Base-by-base conservation (phyloP, 2,797 vertebrate genomes). In the Sebastiscus tertius region DNA sequence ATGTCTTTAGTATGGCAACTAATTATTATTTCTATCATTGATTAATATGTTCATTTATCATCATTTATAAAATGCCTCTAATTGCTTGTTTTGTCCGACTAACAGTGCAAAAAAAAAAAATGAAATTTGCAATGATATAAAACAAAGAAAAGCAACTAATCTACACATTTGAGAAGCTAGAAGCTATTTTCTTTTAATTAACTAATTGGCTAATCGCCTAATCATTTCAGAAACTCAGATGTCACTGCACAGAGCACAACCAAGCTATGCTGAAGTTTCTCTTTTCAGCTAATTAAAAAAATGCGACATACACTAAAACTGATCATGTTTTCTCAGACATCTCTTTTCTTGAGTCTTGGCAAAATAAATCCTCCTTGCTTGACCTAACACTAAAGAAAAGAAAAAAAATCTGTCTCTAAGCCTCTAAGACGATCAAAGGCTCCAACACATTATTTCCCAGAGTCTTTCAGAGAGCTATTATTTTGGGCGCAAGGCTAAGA, bases 401-500 rank as follows among this genome's bases (percentile, higher is more conserved):
- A 67, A 22, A 59, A 39, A 20, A 22, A 67, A 22, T 36, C 1
- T 12, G 13, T 59, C 24, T 70, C 16, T 52, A 52, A 13, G 22
- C 61, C 34, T 66, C 22, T 58, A 2, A 66, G 36, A 68, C 0
- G 24, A 80, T 87, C 33, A 70, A 77, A 81, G 75, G 22, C 22
- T 78, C 9, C 4, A 22, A 31, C 55, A 64, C 33, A 39, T 49
- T 1, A 56, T 75, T 75, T 56, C 18, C 24, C 16, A 52, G 20
- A 65, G 36, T 63, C 58, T 64, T 68, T 65, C 2, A 0, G 22
- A 52, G 34, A 72, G 31, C 31, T 56, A 52, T 69, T 68, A 63
- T 71, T 76, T 67, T 46, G n/a, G n/a, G 62, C 72, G 52, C 49
- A 58, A 77, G 36, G 68, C 65, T 67, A 77, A 56, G 49, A 69